Conservation (phyloP, 2,113 vertebrate genomes). For the Laticauda laticaudata region DNA sequence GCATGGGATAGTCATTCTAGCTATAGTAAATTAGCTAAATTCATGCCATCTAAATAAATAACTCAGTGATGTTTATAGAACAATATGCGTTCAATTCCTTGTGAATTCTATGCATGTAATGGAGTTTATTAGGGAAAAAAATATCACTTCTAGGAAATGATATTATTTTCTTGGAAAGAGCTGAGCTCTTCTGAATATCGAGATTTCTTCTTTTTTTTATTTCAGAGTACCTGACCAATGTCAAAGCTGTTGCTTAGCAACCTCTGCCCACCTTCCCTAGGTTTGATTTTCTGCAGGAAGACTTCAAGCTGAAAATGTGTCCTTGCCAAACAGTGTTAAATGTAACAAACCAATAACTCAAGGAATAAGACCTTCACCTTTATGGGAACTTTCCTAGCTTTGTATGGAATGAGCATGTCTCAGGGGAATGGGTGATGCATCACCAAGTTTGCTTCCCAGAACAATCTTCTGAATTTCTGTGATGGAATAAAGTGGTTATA, state of each 20-base stretch:
- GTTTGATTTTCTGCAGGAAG: slow-evolving; percentile 19
- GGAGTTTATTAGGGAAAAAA: slow-evolving; percentile 26
- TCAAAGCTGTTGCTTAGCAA: slow-evolving; percentile 56
- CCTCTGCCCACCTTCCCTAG: not conserved
- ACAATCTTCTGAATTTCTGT: not conserved
- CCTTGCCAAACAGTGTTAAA: slow-evolving; percentile 12
- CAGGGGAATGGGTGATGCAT: not conserved
- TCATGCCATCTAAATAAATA: not conserved
- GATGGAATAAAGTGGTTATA: not conserved
- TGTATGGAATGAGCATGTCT: not conserved
- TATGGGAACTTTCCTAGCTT: not conserved
- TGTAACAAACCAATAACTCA: not conserved
- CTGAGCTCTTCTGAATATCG: slow-evolving; percentile 37
- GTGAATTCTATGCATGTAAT: slow-evolving; percentile 4
- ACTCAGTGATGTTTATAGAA: not conserved
- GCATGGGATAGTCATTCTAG: not conserved
- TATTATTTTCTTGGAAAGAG: slow-evolving; percentile 21
- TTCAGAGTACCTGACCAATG: slow-evolving; percentile 41
- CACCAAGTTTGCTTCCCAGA: not conserved
- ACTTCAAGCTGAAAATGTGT: not conserved
- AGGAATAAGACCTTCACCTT: not conserved
- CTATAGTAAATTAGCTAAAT: not conserved
- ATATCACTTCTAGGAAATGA: not conserved
- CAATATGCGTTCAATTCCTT: slow-evolving; percentile 2
- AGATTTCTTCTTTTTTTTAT: slow-evolving; percentile 27